Evolutionary conservation across 2,113 vertebrate genomes (phyloP).

Genomic region (Hippocampus zosterae): DNA sequence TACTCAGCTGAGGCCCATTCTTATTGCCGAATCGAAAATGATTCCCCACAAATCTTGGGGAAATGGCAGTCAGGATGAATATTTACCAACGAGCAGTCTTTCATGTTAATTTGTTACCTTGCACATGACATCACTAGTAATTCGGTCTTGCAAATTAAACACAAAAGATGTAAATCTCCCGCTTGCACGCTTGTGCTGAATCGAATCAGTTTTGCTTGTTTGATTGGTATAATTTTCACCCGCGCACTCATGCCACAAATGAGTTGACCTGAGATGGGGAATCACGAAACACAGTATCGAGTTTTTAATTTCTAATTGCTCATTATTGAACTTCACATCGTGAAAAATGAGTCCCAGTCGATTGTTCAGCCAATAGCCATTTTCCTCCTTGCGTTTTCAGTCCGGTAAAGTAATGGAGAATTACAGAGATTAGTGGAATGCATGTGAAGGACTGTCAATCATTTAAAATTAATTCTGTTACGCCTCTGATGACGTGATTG

Average conservation of each 20-base stretch:
- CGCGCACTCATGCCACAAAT: conserved; percentile 1
- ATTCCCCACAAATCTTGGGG: conserved; percentile 25
- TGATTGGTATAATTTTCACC: conserved; percentile 3
- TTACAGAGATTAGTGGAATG: conserved; percentile 64
- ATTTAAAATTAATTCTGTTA: conserved; percentile 74
- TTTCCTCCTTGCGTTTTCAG: conserved; percentile 14
- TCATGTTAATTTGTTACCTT: conserved; percentile 49
- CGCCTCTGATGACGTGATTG: conserved; percentile 56
- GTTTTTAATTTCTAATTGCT: conserved; percentile 23
- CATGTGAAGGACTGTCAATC: conserved; percentile 74
- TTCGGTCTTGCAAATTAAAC: conserved; percentile 64
- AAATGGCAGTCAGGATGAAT: conserved; percentile 37
- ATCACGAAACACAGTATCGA: conserved; percentile 1
- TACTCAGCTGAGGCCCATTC: background rate
- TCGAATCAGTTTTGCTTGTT: conserved; percentile 7
- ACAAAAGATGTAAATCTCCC: conserved; percentile 43
- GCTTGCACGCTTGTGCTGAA: background rate
- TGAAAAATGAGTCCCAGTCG: conserved; percentile 1
- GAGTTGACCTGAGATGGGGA: conserved; percentile 11
- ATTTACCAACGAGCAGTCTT: conserved; percentile 2
- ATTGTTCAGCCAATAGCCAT: conserved; percentile 15
- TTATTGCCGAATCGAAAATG: background rate
- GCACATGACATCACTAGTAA: conserved; percentile 54
- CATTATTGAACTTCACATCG: conserved; percentile 6
- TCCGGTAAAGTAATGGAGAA: conserved; percentile 51